These are phyloP conservation scores for Hoplodrina blanda DNA, from an alignment of 2,888 invertebrate genomes.

Conservation along the genomic window DNA sequence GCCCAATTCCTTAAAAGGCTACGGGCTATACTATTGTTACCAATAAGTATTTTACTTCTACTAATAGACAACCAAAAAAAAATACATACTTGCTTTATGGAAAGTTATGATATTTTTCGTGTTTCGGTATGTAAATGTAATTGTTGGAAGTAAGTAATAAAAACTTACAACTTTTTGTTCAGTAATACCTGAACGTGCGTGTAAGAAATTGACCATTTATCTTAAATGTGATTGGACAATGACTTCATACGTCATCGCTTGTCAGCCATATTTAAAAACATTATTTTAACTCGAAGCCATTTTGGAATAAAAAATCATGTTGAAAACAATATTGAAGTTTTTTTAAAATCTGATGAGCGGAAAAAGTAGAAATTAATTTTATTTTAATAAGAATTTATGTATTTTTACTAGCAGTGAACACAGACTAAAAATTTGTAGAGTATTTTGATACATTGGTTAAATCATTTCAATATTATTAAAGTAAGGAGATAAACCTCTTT, in stretches of 20 bases:
- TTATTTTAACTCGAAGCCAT: conserved; percentile 16
- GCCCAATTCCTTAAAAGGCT: too few relatives aligned
- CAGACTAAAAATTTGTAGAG: background rate
- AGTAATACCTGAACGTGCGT: conserved; percentile 33
- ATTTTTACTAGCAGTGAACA: background rate
- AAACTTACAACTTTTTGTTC: conserved; percentile 1
- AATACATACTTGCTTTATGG: background rate
- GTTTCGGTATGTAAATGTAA: conserved; percentile 18
- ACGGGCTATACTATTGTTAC: background rate
- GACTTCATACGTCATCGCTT: conserved; percentile 64
- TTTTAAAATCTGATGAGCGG: conserved; percentile 8
- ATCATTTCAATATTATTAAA: background rate
- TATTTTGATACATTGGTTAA: background rate
- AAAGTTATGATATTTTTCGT: background rate
- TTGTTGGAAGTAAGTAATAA: conserved; percentile 17
- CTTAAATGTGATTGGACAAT: conserved; percentile 60
- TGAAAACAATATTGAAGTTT: conserved; percentile 4
- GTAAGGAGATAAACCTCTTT: conserved; percentile 28
- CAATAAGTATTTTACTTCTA: background rate
- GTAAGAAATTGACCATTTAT: conserved; percentile 60
- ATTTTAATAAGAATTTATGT: background rate
- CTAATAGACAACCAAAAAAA: background rate
- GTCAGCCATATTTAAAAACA: conserved; percentile 29
- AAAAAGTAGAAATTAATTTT: conserved; percentile 18
- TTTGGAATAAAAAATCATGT: background rate